Base-by-base conservation (phyloP, 2,797 vertebrate species). In the Selene dorsalis region DNA sequence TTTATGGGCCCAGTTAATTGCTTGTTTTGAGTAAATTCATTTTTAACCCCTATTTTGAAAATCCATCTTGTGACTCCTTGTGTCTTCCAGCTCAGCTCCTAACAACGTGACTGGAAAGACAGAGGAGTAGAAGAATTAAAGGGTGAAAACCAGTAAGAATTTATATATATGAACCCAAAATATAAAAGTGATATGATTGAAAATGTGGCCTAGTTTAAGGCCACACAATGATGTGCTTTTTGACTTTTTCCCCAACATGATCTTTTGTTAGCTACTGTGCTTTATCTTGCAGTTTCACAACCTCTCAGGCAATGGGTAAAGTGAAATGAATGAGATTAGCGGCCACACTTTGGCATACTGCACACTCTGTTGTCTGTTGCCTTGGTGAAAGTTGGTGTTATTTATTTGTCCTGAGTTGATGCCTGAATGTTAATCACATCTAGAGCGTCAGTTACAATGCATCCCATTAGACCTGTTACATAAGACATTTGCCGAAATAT, bases 221-320 rank as follows among this genome's bases (percentile, higher is more conserved):
- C 26, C 28, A 73, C 39, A 78, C 72, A 74, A n/a, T 47, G 28
- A 43, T 57, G 26, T 59, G 12, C 41, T 47, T 61, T 67, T 69
- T 50, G 16, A 76, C 30, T 43, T 81, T 68, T 75, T 78, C 45
- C 28, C 63, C 67, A 35, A 74, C 60, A 52, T 32, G 28, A 50
- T 66, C 75, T 82, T 84, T 86, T 89, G 81, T 87, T 68, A n/a
- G 56, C 26, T 10, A 66, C 10, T 84, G 84, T 92, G 89, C 90
- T 90, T 81, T 91, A 91, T 93, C 89, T 84, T 22, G 62, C 10
- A 35, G 66, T 93, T 91, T 88, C 89, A 82, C 87, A 86, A 91
- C 53, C 52, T 30, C 3, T 67, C 50, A 61, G 69, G 30, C 60
- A 38, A 48, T 28, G 61, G 61, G 59, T 81, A 73, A 84, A 65